A percentile compares a stretch with the other conserved stretches of the same genome.
phyloP scores from a whole-genome alignment of 2,888 invertebrate species.

The Crioceris asparagi region DNA sequence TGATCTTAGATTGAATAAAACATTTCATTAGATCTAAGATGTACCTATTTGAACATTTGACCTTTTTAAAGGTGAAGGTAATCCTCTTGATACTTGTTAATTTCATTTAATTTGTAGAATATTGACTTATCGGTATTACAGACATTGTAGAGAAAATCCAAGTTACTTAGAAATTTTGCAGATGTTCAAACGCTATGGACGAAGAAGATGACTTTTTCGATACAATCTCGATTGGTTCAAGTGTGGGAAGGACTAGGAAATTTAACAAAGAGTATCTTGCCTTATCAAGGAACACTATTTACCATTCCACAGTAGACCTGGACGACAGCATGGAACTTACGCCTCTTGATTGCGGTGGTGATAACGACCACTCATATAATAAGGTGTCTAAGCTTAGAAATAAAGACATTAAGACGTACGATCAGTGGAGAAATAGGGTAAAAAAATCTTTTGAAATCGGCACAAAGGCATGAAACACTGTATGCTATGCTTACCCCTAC shows the following conservation, averaged over 20 bases:
- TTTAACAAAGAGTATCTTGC: slow-evolving; percentile 35
- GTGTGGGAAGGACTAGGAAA: slow-evolving; percentile 24
- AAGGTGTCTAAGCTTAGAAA: slow-evolving; percentile 44
- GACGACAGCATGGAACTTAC: slow-evolving; percentile 32
- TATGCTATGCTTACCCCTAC: too few species aligned
- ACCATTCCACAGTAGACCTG: slow-evolving; percentile 48
- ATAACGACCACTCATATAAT: slow-evolving; percentile 21
- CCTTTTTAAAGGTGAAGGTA: too few species aligned
- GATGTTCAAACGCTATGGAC: slow-evolving; percentile 22
- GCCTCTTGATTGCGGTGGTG: slow-evolving; percentile 19
- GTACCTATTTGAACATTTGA: too few species aligned
- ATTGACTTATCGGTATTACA: too few species aligned
- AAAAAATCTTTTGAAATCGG: too few species aligned
- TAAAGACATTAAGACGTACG: slow-evolving; percentile 42
- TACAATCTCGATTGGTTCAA: slow-evolving; percentile 34
- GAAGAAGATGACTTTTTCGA: slow-evolving; percentile 37
- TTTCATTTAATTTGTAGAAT: too few species aligned
- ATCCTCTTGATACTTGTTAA: too few species aligned
- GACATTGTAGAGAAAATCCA: too few species aligned
- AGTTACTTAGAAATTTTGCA: too few species aligned
- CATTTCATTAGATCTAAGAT: too few species aligned
- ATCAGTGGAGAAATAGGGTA: slow-evolving; percentile 53
- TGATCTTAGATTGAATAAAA: too few species aligned
- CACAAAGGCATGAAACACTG: too few species aligned
- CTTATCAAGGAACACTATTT: slow-evolving; percentile 48